A percentile compares a stretch with the other conserved stretches of the same genome.
These are phyloP conservation scores for Taenioides sp. DNA, from an alignment of 2,797 vertebrate species.

Conservation along the genomic window DNA sequence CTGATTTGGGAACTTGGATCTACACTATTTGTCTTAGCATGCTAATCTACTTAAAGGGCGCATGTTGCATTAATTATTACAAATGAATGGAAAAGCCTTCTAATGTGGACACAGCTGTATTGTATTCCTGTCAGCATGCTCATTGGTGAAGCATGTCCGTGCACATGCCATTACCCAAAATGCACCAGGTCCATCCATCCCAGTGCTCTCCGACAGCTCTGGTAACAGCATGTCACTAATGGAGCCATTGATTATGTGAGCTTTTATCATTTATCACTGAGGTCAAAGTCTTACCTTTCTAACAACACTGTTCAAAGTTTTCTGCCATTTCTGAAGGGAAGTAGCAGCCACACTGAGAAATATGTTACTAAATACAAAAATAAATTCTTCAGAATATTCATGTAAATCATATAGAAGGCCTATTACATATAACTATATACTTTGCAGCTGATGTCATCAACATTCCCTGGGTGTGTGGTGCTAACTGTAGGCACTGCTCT, in stretches of 20 bases:
- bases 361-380: not conserved
- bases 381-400: not conserved
- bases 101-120: not conserved
- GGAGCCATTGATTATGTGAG: constrained; percentile 61
- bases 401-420: not conserved
- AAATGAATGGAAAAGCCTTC: constrained; percentile 16
- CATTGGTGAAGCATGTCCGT: constrained; percentile 27
- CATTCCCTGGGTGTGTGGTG: no score
- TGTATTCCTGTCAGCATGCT: constrained; percentile 18
- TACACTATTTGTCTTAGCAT: constrained; percentile 2
- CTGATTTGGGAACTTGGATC: not conserved
- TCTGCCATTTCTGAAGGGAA: constrained; percentile 29
- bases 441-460: no score
- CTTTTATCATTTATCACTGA: constrained; percentile 59
- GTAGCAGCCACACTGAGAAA: not conserved
- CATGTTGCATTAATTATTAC: constrained; percentile 4
- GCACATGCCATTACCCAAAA: constrained; percentile 34
- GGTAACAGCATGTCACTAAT: constrained; percentile 44
- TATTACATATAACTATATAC: no score
- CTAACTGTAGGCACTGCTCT: no score
- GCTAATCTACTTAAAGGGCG: constrained; percentile 7
- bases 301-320: constrained; percentile 45
- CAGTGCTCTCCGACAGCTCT: constrained; percentile 30
- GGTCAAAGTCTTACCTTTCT: constrained; percentile 33
- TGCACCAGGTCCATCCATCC: constrained; percentile 40